A percentile compares a stretch with the other conserved stretches of the same genome.
These are phyloP conservation scores for Metridium senile DNA, from an alignment of 92 coral and sea anemone species.

Conservation along the genomic window DNA sequence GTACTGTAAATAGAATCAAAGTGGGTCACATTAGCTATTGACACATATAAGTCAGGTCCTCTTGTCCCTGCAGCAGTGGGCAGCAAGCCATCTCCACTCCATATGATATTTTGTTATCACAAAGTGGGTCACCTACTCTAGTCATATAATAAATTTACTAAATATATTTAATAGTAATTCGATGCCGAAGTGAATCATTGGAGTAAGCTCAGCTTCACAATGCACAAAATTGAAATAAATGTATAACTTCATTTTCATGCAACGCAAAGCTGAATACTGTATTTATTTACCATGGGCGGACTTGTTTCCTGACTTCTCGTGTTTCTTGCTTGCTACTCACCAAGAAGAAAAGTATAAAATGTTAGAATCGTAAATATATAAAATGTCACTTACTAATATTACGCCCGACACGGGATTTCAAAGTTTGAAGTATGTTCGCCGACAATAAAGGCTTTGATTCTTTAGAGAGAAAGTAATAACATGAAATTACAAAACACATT, in stretches of 20 bases:
- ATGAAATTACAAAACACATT: neutral
- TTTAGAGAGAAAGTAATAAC: neutral
- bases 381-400: no score
- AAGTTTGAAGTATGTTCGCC: neutral
- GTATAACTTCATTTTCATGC: neutral
- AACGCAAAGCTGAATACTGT: conserved; percentile 12
- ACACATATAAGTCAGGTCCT: no score
- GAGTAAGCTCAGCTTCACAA: neutral
- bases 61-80: no score
- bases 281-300: conserved; percentile 69
- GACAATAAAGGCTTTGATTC: neutral
- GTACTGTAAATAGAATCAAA: no score
- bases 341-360: neutral
- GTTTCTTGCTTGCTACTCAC: conserved; percentile 72
- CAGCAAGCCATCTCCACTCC: no score
- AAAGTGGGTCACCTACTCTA: no score
- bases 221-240: neutral
- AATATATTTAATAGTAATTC: no score
- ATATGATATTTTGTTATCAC: no score
- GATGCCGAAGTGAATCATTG: no score
- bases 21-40: no score
- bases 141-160: no score
- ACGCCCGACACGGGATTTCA: no score
- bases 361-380: neutral
- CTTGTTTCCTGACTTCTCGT: conserved; percentile 70